Conservation (phyloP, 2,888 invertebrate species). For the Sphaerophoria taeniata region DNA sequence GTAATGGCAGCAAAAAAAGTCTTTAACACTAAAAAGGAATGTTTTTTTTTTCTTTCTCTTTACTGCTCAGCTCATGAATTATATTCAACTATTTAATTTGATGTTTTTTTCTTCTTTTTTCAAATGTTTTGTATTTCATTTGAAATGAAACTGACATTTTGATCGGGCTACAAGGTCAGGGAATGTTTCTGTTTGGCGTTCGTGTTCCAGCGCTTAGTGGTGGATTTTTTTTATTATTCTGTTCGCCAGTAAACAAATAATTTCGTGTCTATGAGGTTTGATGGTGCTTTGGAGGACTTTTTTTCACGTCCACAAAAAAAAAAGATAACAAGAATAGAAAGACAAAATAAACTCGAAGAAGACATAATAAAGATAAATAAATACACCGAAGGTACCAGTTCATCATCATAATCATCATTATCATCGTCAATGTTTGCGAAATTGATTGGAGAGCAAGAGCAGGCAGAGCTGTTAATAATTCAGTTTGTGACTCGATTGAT, state of each 20-base stretch:
- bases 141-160: slow-evolving; percentile 68
- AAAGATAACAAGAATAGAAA: slow-evolving; percentile 35
- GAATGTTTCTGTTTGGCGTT: slow-evolving; percentile 13
- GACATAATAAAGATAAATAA: slow-evolving; percentile 4
- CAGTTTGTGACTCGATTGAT: slow-evolving; percentile 36
- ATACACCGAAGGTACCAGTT: background rate
- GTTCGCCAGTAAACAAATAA: slow-evolving; percentile 14
- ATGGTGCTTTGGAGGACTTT: background rate
- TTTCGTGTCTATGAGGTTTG: slow-evolving; percentile 20
- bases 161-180: slow-evolving; percentile 62
- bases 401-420: background rate
- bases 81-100: slow-evolving; percentile 65
- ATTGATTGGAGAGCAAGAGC: slow-evolving; percentile 42
- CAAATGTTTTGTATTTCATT: slow-evolving; percentile 58
- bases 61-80: slow-evolving; percentile 62
- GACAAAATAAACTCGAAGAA: background rate
- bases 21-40: slow-evolving; percentile 18
- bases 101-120: slow-evolving; percentile 12
- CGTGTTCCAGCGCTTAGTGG: slow-evolving; percentile 18
- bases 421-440: slow-evolving; percentile 47
- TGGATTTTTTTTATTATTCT: background rate
- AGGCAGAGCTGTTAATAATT: slow-evolving; percentile 37
- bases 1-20: background rate
- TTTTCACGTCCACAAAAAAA: slow-evolving; percentile 27
- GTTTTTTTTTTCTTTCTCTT: background rate